phyloP scores from a whole-genome alignment of 2,888 invertebrate genomes.

The Didymodactylos carnosus region DNA sequence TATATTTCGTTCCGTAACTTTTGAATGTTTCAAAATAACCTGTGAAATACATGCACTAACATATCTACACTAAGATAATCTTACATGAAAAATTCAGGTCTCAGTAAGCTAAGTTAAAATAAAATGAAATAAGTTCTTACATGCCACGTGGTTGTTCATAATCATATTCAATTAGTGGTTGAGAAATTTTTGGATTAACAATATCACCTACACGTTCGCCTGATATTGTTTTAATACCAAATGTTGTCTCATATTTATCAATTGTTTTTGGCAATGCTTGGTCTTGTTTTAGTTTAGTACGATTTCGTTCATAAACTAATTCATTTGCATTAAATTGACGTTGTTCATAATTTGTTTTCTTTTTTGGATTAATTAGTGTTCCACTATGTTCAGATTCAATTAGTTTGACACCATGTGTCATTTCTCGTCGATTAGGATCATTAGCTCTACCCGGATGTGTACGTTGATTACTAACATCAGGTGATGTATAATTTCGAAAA shows the following conservation, averaged over 20 bases:
- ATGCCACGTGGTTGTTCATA: background rate
- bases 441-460: constrained; percentile 30
- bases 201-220: constrained; percentile 28
- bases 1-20: too few relatives aligned
- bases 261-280: background rate
- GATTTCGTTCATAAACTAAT: constrained; percentile 20
- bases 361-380: constrained; percentile 25
- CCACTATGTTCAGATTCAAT: constrained; percentile 18
- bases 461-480: constrained; percentile 26
- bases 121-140: constrained; percentile 16
- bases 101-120: constrained; percentile 22
- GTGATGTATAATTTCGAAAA: constrained; percentile 26
- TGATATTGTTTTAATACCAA: constrained; percentile 12
- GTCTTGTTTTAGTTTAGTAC: background rate
- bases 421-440: constrained; percentile 29
- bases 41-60: too few relatives aligned
- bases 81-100: too few relatives aligned
- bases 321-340: constrained; percentile 24
- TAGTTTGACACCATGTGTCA: constrained; percentile 25
- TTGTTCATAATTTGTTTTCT: constrained; percentile 27
- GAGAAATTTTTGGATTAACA: constrained; percentile 28
- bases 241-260: constrained; percentile 7
- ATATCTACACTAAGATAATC: too few relatives aligned
- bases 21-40: too few relatives aligned
- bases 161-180: constrained; percentile 14